These are phyloP conservation scores for Paramormyrops kingsleyae DNA, from an alignment of 2,113 vertebrate genomes.

Conservation along the genomic window DNA sequence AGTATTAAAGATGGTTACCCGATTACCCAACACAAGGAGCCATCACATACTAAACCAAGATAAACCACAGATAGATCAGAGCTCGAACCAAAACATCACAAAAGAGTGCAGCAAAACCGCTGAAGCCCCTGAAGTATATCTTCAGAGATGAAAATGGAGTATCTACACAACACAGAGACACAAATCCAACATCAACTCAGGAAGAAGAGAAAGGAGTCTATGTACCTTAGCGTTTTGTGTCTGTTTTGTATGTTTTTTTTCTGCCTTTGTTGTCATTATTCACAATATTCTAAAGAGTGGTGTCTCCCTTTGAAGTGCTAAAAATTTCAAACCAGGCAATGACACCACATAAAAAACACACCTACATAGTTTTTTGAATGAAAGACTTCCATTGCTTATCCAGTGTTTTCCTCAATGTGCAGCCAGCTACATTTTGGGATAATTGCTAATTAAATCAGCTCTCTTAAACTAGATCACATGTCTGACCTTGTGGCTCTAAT, in stretches of 20 bases:
- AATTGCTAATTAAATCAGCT: background rate
- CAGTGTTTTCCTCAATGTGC: background rate
- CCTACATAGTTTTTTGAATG: background rate
- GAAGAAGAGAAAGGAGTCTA: background rate
- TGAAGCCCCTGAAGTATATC: background rate
- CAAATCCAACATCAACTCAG: background rate
- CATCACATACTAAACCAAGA: background rate
- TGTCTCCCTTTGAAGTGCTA: background rate
- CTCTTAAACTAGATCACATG: background rate
- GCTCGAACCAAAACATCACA: background rate
- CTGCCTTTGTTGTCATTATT: background rate
- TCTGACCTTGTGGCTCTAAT: background rate
- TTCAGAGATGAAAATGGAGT: background rate
- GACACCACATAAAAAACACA: background rate
- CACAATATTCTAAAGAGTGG: background rate
- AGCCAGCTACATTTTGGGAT: background rate
- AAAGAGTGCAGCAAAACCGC: background rate
- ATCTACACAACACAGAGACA: background rate
- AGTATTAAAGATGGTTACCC: background rate
- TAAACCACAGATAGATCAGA: background rate
- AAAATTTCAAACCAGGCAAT: background rate
- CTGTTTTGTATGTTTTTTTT: background rate
- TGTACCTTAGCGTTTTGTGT: background rate
- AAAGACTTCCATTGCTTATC: background rate
- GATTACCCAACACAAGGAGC: background rate